Base-by-base conservation (phyloP, 2,888 invertebrate species). In the Lithophane semibrunnea region DNA sequence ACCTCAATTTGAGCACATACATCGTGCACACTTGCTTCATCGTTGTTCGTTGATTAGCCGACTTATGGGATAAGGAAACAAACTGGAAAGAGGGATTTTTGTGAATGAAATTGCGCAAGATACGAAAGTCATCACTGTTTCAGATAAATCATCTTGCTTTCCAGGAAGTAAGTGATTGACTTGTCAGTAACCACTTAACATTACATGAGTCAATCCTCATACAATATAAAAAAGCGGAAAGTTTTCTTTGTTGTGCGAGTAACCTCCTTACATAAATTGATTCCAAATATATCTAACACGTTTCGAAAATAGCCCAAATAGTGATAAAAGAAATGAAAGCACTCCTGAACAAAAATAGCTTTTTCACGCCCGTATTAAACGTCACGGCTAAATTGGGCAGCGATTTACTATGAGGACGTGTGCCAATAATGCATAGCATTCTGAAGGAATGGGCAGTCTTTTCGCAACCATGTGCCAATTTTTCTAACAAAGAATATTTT, bases 371-470 rank as follows among this genome's bases (percentile, higher is more conserved):
- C 72, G 77, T 67, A 75, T 52, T 61, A 10, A 61, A 68, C 73
- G 84, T 79, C 85, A 84, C 49, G 7, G 68, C 56, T 77, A 78
- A 44, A 81, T 61, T 69, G 65, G 37, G 49, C 47, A 71, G 58
- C 70, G 3, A 77, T 81, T 84, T 84, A 84, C 85, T 78, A 85
- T 76, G 64, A 75, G 68, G 12, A 63, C 18, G 9, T 60, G 52
- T 77, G 84, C 82, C 85, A 84, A 79, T 72, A 65, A 58, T 49
- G 18, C 69, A 82, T 69, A 68, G n/a, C 68, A 58, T 82, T 56
- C 65, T 75, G 24, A 37, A 60, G 63, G n/a, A 68, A 64, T 60
- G 74, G 67, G 16, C 76, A 73, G 29, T 52, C 10, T 68, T 37
- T 29, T 54, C 49, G 21, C 37, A 54, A 56, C 2, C 71, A 54